Conservation (phyloP, 2,888 invertebrate genomes). For the Lasioglossum figueresi region DNA sequence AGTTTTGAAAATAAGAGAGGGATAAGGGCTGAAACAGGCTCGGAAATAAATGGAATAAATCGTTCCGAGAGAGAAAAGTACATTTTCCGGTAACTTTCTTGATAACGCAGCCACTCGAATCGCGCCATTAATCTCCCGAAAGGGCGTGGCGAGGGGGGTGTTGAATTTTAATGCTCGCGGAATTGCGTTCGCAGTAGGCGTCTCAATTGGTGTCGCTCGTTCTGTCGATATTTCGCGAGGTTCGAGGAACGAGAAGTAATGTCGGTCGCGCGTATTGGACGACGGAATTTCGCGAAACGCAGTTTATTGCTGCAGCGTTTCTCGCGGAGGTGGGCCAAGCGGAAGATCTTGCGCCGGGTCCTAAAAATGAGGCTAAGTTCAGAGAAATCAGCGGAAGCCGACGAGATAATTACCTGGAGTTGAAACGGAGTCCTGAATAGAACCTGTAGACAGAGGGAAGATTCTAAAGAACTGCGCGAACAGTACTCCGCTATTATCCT, state of each 20-base stretch:
- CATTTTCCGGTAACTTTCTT: background rate
- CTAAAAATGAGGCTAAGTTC: constrained; percentile 55
- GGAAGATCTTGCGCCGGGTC: constrained; percentile 43
- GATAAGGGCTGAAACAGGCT: background rate
- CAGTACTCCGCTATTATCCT: constrained; percentile 67
- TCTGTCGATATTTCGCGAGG: constrained; percentile 12
- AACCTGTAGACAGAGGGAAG: constrained; percentile 14
- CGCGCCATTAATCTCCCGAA: background rate
- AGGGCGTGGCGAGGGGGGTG: too few relatives aligned
- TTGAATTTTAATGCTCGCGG: background rate
- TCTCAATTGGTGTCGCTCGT: constrained; percentile 9
- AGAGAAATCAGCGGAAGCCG: constrained; percentile 60
- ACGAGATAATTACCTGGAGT: constrained; percentile 62
- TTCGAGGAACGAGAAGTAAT: constrained; percentile 24
- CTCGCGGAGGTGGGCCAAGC: constrained; percentile 2
- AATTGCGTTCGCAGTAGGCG: background rate
- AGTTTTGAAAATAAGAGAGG: background rate
- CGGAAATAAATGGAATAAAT: background rate
- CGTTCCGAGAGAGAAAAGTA: background rate
- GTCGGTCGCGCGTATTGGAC: constrained; percentile 27
- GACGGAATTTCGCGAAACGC: constrained; percentile 35
- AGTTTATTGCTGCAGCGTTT: constrained; percentile 53
- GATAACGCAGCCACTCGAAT: background rate
- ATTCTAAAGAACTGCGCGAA: constrained; percentile 65
- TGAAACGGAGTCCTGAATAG: constrained; percentile 3